A percentile compares a stretch with the other conserved stretches of the same genome.
These are phyloP conservation scores for Crotalus helleri DNA, from an alignment of 2,113 vertebrate species.

Conservation along the genomic window DNA sequence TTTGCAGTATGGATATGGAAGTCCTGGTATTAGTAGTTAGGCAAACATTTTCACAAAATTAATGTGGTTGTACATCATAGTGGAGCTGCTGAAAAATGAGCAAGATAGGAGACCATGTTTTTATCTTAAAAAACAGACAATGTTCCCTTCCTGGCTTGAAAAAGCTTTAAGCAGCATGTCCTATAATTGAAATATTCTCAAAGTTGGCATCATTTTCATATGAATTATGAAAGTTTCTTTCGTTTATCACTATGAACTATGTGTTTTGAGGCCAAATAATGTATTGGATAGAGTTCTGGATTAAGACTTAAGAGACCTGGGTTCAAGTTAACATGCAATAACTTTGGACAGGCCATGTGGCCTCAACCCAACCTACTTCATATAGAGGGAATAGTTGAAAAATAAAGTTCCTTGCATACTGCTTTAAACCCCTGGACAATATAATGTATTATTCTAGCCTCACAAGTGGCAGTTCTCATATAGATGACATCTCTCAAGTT, in stretches of 20 bases:
- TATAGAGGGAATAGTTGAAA: not conserved
- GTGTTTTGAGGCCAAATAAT: not conserved
- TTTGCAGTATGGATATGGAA: not conserved
- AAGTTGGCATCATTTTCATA: not conserved
- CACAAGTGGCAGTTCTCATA: not conserved
- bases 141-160: not conserved
- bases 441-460: not conserved
- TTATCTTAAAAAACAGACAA: not conserved
- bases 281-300: not conserved
- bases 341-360: not conserved
- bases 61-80: not conserved
- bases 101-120: not conserved
- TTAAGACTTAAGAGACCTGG: not conserved
- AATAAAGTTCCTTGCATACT: not conserved
- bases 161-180: not conserved
- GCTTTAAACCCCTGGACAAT: not conserved
- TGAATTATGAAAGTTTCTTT: not conserved
- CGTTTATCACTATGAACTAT: not conserved
- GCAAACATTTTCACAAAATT: not conserved
- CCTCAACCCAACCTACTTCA: not conserved
- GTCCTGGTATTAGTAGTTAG: not conserved
- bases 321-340: not conserved
- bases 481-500: not conserved
- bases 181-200: not conserved
- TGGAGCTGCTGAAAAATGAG: not conserved